A percentile compares a stretch with the other conserved stretches of the same genome.
Conservation (phyloP, 2,888 invertebrate species). For the Entomobrya proxima region DNA sequence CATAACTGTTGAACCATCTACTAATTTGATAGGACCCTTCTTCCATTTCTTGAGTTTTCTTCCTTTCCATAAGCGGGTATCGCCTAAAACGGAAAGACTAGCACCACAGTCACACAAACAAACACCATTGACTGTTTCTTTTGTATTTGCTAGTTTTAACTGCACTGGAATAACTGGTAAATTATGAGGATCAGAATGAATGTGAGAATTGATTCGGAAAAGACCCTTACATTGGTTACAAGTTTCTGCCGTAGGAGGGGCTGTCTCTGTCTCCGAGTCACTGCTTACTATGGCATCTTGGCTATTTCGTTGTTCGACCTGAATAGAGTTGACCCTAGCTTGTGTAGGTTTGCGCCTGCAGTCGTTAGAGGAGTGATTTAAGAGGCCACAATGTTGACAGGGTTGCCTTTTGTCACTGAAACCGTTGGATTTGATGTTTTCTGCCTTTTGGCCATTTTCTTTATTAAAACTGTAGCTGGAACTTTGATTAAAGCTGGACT, state of each 20-base stretch:
- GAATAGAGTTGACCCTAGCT: no score
- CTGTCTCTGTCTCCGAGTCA: neutral
- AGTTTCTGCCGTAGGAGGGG: no score
- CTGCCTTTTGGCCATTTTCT: no score
- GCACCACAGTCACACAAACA: slow-evolving; percentile 36
- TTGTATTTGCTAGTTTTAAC: neutral
- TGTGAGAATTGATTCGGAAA: neutral
- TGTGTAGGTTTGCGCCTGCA: no score
- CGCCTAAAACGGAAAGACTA: slow-evolving; percentile 9
- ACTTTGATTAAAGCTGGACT: neutral
- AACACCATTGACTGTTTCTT: neutral
- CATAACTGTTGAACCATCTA: neutral
- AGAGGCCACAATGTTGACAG: no score
- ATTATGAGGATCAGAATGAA: neutral
- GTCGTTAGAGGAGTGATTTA: no score
- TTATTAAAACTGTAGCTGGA: neutral
- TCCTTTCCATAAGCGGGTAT: neutral
- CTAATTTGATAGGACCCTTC: slow-evolving; percentile 10
- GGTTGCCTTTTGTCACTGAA: no score
- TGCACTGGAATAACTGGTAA: neutral
- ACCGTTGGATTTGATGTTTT: no score
- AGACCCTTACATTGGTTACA: neutral
- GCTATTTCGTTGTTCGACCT: neutral
- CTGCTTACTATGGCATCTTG: neutral
- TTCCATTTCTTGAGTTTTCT: neutral